Evolutionary conservation across 2,113 vertebrate genomes (phyloP), one percentile per base, ranked within the genome.

Genomic region (Cavia aperea): DNA sequence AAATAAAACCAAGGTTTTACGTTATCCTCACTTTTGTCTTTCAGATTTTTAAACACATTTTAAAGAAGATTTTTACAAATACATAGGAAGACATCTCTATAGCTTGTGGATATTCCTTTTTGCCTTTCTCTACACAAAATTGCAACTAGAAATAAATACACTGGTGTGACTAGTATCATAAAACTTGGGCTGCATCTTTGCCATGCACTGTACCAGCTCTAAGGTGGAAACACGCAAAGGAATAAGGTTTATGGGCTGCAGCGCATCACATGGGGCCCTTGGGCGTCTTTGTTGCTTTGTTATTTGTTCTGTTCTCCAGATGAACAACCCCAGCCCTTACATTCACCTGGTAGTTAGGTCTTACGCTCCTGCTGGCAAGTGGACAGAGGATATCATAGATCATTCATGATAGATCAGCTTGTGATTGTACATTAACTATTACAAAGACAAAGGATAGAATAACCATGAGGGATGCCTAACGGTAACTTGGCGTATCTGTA

Each of bases 121-220:
- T 83, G 14, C 39, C 9, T 73, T 81, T 73, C 19, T 36, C 11
- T 49, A 75, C n/a, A 15, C 33, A 81, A 62, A 39, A 10, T 39
- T 49, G 49, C 33, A 66, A 26, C 58, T 60, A 56, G 18, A 79
- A 72, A 51, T 24, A 46, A 84, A 92, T 63, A 70, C 14, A 1
- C 15, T 29, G 8, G 7, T 56, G 62, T 54, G 16, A 62, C 36
- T 58, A 8, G 23, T 21, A 11, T 4, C 14, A 19, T 0, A 10
- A 68, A 24, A 36, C 33, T 43, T n/a, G 21, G 2, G 6, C 21
- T 39, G 36, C 36, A 23, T 3, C 12, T 21, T 70, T 46, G 49
- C 0, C 13, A 13, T 1, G 12, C 60, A 4, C 6, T 39, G 10
- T 4, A 51, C 43, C 62, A 24, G 43, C 43, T 43, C 21, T 6